Evolutionary conservation across 2,113 vertebrate genomes (phyloP), one percentile per base, ranked within the genome.

Genomic region (Notarius quadriscutis): DNA sequence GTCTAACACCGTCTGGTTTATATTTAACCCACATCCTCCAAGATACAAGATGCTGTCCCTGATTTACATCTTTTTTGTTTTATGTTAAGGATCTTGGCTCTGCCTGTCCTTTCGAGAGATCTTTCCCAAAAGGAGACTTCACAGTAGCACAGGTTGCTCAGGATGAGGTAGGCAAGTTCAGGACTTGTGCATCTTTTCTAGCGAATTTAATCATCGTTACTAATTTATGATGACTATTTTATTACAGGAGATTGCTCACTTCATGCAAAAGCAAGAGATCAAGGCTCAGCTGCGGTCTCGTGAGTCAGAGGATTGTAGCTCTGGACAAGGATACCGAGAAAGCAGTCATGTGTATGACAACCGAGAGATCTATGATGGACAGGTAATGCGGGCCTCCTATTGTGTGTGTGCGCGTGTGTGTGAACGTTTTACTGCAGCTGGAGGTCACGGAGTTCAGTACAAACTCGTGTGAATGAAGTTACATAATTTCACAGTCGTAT

Each of bases 181-280:
- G 34, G 1, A 41, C 10, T 0, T 17, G 5, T 17, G 48, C 53
- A 15, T n/a, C 12, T 58, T 58, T 27, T 57, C 30, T 5, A 15
- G 4, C 14, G 0, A 3, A 50, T 65, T 15, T 34, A 2, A 12
- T 18, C 41, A 11, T 62, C 18, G 14, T 62, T 27, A 4, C 5
- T 34, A n/a, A 41, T 50, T 67, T 51, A 7, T 11, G 8, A 25
- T 84, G 0, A 11, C 0, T 75, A 11, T 0, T 75, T 41, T 67
- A 1, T 18, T 1, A 0, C 84, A 97, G 96, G 96, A 96, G 92
- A 96, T 96, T 60, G 96, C 96, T 15, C 95, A 89, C 27, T 97
- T 94, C 67, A 96, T 97, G 81, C 96, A 96, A 85, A 95, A 95
- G 75, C 94, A 95, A 86, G 96, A 97, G 90, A 93, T 96, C 0